Percentiles rank a stretch among this genome's conserved stretches.
phyloP scores from a whole-genome alignment of 2,113 vertebrate genomes.

The Suricata suricatta region DNA sequence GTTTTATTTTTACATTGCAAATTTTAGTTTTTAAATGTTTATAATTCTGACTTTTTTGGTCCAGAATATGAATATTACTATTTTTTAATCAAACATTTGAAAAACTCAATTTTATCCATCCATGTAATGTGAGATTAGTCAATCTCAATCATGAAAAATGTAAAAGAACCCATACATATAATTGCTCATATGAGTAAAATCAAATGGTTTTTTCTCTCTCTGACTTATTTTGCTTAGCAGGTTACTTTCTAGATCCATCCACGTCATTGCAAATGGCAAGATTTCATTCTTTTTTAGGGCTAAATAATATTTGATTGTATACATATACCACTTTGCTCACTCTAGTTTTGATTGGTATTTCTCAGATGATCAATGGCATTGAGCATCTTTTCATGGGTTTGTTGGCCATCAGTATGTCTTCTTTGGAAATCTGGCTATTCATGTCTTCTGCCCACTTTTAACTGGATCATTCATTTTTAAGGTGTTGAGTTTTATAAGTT shows the following conservation, averaged over 20 bases:
- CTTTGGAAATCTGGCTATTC: not conserved
- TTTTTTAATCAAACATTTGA: not conserved
- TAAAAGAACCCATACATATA: not conserved
- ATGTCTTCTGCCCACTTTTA: not conserved
- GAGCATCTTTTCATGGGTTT: not conserved
- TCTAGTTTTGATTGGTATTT: not conserved
- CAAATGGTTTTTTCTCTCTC: not conserved
- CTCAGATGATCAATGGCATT: not conserved
- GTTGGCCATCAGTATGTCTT: not conserved
- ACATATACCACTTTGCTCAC: not conserved
- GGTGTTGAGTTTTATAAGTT: not conserved
- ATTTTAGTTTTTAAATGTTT: not conserved
- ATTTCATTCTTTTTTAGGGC: not conserved
- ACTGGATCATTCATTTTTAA: not conserved
- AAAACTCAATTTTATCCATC: not conserved
- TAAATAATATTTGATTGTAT: not conserved
- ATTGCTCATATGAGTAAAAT: not conserved
- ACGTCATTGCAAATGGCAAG: not conserved
- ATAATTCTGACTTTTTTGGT: not conserved
- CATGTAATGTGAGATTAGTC: not conserved
- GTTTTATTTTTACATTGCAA: not conserved
- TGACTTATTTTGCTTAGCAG: not conserved
- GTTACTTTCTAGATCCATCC: not conserved
- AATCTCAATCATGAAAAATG: not conserved
- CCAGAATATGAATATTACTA: not conserved